Base-by-base conservation (phyloP, 1,140 invertebrate genomes). In the Aphis gossypii region DNA sequence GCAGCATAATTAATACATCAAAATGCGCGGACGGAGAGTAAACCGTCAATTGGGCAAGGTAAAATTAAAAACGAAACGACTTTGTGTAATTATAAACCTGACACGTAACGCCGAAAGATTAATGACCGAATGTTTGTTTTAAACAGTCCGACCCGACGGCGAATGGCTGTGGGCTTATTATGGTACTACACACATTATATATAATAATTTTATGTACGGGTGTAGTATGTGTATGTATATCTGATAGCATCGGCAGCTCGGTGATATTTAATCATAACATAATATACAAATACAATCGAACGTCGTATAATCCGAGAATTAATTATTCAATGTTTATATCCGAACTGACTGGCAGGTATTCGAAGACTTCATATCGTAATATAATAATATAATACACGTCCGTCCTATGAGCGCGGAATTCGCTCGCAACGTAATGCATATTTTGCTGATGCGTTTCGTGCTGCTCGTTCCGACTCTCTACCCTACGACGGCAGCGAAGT, bases 51-150 rank as follows among this genome's bases (percentile, higher is more conserved):
- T n/a, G 68, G 44, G 46, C 7, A 38, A 18, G 91, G 76, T n/a
- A 83, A 83, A 83, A 83, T 92, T 92, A 83, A 83, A 92, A 82
- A 82, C 68, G 91, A 83, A 51, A 83, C 68, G 68, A 83, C 90
- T 83, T 83, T 41, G 51, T 83, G 35, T 89, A 83, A 84, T 92
- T 83, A 92, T 83, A 83, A 92, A 83, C 41, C 76, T 82, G 91
- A 92, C 91, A 76, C 91, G 76, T 92, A 92, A 92, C 91, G 91
- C 44, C 21, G 38, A 83, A 25, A 92, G 91, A 92, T 92, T 92
- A 92, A 92, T 92, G 91, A 92, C 68, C 91, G 35, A 82, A 48
- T 92, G 90, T 92, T 92, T 92, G 90, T 92, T 92, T 92, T 54
- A 38, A 86, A 86, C 84, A 20, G 44, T 44, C 84, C 44, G 84